Conservation (phyloP, 2,113 vertebrate species). For the Halcyon malimbica region DNA sequence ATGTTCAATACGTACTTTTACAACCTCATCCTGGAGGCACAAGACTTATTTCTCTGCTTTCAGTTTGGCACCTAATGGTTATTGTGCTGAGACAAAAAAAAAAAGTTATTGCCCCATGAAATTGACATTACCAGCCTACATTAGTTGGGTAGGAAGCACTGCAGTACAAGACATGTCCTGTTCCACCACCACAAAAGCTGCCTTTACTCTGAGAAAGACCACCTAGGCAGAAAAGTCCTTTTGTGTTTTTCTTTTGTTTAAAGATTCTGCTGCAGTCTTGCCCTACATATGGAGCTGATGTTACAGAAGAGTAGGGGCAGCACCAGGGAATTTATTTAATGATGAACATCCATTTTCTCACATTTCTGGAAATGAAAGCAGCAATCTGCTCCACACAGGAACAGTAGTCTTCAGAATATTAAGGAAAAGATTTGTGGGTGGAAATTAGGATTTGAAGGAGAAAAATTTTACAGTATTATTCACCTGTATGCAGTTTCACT, state of each 20-base stretch:
- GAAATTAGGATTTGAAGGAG: not conserved
- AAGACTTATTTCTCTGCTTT: not conserved
- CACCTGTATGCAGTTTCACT: not conserved
- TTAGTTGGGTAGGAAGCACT: not conserved
- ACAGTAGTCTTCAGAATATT: not conserved
- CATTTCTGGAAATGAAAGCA: not conserved
- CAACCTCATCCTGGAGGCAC: not conserved
- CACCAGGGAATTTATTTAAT: not conserved
- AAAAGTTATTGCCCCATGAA: not conserved
- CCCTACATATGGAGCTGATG: not conserved
- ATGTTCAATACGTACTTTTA: not conserved
- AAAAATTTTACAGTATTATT: not conserved
- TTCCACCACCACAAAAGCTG: not conserved
- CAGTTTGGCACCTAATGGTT: not conserved
- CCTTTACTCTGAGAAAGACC: not conserved
- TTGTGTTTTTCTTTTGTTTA: not conserved
- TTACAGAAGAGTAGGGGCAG: not conserved
- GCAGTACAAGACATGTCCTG: not conserved
- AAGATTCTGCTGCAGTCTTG: not conserved
- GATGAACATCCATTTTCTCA: not conserved
- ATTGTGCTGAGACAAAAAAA: not conserved
- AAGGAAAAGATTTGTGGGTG: not conserved
- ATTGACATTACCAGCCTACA: not conserved
- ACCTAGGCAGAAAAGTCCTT: not conserved
- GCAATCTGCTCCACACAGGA: not conserved